Percentiles rank a stretch among this genome's conserved stretches.
These are phyloP conservation scores for Odontocolon sp. DNA, from an alignment of 2,888 invertebrate genomes.

Conservation along the genomic window DNA sequence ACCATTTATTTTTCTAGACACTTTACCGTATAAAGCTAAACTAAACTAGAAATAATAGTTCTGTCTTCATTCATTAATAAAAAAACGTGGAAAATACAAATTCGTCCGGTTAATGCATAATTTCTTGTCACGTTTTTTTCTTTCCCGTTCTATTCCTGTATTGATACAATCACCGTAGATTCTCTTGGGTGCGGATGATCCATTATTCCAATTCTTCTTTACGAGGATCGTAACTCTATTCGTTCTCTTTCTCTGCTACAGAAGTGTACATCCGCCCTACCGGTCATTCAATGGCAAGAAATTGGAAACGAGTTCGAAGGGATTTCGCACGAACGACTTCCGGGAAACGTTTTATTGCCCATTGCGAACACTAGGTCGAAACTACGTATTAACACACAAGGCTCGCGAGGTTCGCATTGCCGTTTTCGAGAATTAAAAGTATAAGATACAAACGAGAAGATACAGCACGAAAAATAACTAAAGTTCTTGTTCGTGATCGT, in stretches of 20 bases:
- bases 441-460: too few species aligned
- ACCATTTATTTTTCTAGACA: too few species aligned
- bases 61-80: background rate
- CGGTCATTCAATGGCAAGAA: too few species aligned
- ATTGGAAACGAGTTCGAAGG: too few species aligned
- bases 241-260: background rate
- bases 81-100: background rate
- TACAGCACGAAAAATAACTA: too few species aligned
- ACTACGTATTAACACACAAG: background rate
- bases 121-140: background rate
- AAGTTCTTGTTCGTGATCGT: background rate
- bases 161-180: background rate
- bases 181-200: background rate
- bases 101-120: background rate
- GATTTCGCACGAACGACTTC: background rate
- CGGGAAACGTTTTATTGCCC: background rate
- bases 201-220: background rate
- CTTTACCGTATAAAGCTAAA: background rate
- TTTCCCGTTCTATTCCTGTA: background rate
- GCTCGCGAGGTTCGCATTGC: background rate
- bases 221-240: background rate
- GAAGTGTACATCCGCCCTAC: background rate
- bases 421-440: background rate
- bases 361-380: background rate
- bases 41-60: background rate